Base-by-base conservation (phyloP, 2,797 vertebrate genomes). In the Takifugu rubripes region DNA sequence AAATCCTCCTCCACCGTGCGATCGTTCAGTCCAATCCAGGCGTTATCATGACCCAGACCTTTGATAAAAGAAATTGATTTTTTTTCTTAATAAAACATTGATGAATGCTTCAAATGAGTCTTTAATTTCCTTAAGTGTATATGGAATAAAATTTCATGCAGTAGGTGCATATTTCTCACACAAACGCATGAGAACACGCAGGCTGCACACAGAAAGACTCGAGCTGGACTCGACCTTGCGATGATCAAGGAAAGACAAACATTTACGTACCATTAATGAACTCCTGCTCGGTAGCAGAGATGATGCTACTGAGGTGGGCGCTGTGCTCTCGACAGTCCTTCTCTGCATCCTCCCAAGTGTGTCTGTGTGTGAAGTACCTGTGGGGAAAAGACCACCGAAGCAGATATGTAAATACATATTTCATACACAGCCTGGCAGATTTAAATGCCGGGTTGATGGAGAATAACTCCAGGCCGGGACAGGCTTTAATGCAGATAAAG, bases 321-420 rank as follows among this genome's bases (percentile, higher is more conserved):
- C 95, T 92, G 25, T 95, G 92, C 58, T 93, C 93, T 3, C 96
- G 91, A 64, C 96, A 98, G 66, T 97, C 96, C 72, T 94, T 93
- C 90, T 99, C 97, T 0, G 96, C 95, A 0, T 98, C 95, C 79
- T 98, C 96, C 97, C 97, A 98, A 0, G 94, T 94, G 77, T 95
- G 93, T 53, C 96, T 90, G 68, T 93, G 94, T 0, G 92, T 75
- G 6, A 95, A 95, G 78, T 94, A 96, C 29, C 89, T 89, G 72
- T 40, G 50, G 51, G 61, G 12, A 14, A 40, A 40, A 64, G 1
- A 24, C 25, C 14, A 53, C 8, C 16, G 16, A 59, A 71, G 53
- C 26, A 47, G 27, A 63, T 44, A 52, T 70, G 45, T 71, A 72
- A 58, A 51, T 54, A 26, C 47, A 52, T 48, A 40, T 70, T 64